phyloP scores from a whole-genome alignment of 2,797 vertebrate species.

The Falco biarmicus region DNA sequence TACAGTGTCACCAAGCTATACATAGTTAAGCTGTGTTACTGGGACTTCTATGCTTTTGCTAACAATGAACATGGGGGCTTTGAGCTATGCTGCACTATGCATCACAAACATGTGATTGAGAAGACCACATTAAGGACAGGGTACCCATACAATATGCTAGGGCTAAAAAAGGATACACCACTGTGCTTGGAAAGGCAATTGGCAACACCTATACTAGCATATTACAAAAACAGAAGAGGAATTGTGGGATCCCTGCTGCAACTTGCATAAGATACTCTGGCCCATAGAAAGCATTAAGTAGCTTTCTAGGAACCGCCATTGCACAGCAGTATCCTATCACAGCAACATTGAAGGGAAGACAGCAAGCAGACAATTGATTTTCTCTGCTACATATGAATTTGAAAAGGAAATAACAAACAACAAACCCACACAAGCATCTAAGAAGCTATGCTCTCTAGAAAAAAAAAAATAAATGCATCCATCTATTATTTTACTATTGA shows the following conservation, averaged over 20 bases:
- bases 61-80: not conserved
- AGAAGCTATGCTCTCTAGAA: not conserved
- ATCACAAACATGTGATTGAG: not conserved
- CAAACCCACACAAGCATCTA: not conserved
- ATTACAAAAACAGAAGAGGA: not conserved
- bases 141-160: not conserved
- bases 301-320: not conserved
- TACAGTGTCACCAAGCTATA: not conserved
- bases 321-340: not conserved
- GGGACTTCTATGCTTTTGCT: not conserved
- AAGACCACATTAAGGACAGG: not conserved
- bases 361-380: not conserved
- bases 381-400: not conserved
- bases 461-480: not conserved
- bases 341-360: not conserved
- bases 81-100: not conserved
- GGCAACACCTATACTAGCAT: accelerated
- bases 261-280: not conserved
- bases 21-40: not conserved
- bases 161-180: not conserved
- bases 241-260: not conserved
- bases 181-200: not conserved
- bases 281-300: not conserved
- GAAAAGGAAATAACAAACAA: not conserved
- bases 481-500: not conserved